phyloP scores from a whole-genome alignment of 92 coral and sea anemone genomes.

The Chrysogorgia sp. region DNA sequence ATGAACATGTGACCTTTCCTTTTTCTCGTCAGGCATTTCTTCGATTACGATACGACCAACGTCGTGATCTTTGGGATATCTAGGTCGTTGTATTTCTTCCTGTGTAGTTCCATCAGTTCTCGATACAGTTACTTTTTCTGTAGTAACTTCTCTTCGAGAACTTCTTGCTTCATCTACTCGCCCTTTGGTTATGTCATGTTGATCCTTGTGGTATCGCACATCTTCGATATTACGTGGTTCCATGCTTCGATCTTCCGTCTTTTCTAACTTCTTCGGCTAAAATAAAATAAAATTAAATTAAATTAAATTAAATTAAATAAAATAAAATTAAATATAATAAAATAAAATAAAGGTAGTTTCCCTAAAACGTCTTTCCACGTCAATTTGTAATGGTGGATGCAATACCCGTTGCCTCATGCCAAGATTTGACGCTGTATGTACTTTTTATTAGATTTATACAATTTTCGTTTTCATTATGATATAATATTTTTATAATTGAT shows the following conservation, averaged over 20 bases:
- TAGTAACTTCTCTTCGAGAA: background rate
- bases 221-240: background rate
- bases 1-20: background rate
- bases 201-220: background rate
- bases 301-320: too few species aligned
- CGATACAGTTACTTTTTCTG: background rate
- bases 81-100: background rate
- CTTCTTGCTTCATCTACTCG: background rate
- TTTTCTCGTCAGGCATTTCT: background rate
- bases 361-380: too few species aligned
- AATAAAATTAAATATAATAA: too few species aligned
- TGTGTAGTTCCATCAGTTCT: background rate
- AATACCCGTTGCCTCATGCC: too few species aligned
- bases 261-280: background rate
- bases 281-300: background rate
- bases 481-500: too few species aligned
- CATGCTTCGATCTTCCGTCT: background rate
- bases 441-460: too few species aligned
- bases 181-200: slow-evolving; percentile 6
- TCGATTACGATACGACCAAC: slow-evolving; percentile 1
- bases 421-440: too few species aligned
- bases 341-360: too few species aligned
- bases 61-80: background rate
- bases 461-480: too few species aligned
- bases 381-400: too few species aligned